phyloP scores from a whole-genome alignment of 1,140 invertebrate species.

The Calephelis virginiensis region DNA sequence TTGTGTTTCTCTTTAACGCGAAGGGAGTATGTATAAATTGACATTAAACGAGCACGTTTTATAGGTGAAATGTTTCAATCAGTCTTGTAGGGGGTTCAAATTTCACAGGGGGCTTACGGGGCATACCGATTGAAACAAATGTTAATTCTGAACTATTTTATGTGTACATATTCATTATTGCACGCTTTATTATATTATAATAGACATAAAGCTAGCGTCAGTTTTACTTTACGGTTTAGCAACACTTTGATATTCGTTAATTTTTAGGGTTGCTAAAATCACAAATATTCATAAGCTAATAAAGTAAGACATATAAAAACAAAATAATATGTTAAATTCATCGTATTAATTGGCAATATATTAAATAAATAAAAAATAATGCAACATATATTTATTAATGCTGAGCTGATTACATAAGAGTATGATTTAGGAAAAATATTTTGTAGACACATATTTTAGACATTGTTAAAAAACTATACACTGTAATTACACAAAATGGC shows the following conservation, averaged over 20 bases:
- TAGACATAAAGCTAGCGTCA: constrained; percentile 3
- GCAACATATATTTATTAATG: no score
- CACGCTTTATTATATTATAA: constrained; percentile 43
- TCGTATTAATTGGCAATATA: no score
- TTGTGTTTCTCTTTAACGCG: not conserved
- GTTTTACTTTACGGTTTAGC: constrained; percentile 1
- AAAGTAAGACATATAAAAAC: no score
- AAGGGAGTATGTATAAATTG: constrained; percentile 44
- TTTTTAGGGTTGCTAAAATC: no score
- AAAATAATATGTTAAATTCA: no score
- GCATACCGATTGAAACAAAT: constrained; percentile 50
- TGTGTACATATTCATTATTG: constrained; percentile 70
- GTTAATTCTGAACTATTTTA: constrained; percentile 54
- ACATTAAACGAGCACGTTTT: constrained; percentile 49
- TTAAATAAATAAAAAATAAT: no score
- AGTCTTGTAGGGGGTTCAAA: constrained; percentile 58
- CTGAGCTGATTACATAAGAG: no score
- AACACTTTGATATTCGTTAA: not conserved
- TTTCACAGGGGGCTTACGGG: constrained; percentile 43
- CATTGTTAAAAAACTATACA: constrained; percentile 19
- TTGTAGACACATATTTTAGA: no score
- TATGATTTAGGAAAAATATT: no score
- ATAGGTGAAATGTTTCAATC: constrained; percentile 61
- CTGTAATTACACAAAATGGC: constrained; percentile 15
- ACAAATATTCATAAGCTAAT: no score